Percentiles rank a stretch among this genome's conserved stretches.
Evolutionary conservation across 2,888 invertebrate species (phyloP).

Genomic region (Ypsolopha scabrella): DNA sequence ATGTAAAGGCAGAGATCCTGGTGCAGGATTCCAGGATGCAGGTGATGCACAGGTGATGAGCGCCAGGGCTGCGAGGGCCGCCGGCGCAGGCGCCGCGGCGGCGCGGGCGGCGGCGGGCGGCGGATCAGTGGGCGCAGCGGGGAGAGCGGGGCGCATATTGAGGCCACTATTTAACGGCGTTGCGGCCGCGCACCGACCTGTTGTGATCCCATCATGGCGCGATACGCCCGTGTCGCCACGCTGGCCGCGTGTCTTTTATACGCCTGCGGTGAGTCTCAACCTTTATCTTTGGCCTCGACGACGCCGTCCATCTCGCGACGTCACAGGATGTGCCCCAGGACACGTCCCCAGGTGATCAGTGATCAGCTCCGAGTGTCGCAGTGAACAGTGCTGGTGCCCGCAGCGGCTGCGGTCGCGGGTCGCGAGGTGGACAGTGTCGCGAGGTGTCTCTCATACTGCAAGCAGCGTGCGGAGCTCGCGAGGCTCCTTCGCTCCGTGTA

Average conservation of each 20-base stretch:
- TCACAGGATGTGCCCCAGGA: constrained; percentile 46
- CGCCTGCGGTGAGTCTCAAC: constrained; percentile 69
- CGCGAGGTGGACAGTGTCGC: constrained; percentile 54
- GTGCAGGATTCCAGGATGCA: no score
- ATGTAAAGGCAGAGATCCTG: no score
- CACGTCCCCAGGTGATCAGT: constrained; percentile 7
- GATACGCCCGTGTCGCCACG: constrained; percentile 69
- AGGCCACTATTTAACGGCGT: constrained; percentile 69
- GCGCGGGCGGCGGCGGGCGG: constrained; percentile 48
- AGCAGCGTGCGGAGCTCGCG: constrained; percentile 11
- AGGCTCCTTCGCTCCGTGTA: constrained; percentile 18
- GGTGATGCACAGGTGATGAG: constrained; percentile 14
- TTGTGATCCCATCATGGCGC: constrained; percentile 72
- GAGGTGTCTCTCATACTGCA: constrained; percentile 19
- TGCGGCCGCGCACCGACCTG: constrained; percentile 67
- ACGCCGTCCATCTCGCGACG: constrained; percentile 58
- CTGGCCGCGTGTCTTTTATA: constrained; percentile 68
- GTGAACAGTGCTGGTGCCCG: not conserved
- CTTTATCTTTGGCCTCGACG: constrained; percentile 59
- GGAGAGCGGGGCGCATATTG: constrained; percentile 66
- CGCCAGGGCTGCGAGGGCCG: constrained; percentile 29
- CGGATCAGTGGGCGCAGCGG: constrained; percentile 59
- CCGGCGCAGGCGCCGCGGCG: constrained; percentile 6
- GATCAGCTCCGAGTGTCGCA: constrained; percentile 29
- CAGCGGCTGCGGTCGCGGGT: constrained; percentile 15